Evolutionary conservation across 2,797 vertebrate species (phyloP).

Genomic region (Poecilia wingei): DNA sequence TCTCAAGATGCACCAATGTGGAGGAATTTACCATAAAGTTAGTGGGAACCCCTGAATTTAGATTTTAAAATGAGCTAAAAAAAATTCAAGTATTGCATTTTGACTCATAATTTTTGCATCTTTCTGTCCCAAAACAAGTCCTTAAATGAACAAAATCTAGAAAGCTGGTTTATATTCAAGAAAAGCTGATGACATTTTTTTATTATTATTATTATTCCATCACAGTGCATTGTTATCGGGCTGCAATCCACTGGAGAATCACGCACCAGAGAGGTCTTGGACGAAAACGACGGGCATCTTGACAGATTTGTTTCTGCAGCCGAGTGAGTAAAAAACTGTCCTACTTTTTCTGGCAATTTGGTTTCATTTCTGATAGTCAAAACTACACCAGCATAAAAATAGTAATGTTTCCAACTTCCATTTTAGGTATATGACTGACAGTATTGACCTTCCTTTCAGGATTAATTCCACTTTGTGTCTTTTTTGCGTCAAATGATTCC

Average conservation of each 20-base stretch:
- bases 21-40: neutral
- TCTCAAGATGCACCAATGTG: neutral
- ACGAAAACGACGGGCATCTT: slow-evolving; percentile 93
- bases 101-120: neutral
- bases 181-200: neutral
- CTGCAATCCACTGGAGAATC: slow-evolving; percentile 99
- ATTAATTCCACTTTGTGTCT: slow-evolving; percentile 18
- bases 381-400: neutral
- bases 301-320: slow-evolving; percentile 97
- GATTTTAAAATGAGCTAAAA: neutral
- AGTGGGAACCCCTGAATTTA: neutral
- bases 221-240: slow-evolving; percentile 93
- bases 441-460: slow-evolving; percentile 5
- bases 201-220: neutral
- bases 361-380: neutral
- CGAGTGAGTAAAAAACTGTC: slow-evolving; percentile 83
- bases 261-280: slow-evolving; percentile 94
- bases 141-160: neutral
- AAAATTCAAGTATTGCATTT: neutral
- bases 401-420: neutral
- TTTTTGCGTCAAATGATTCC: neutral
- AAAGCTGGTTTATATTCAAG: neutral
- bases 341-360: neutral
- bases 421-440: neutral
- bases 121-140: neutral